Evolutionary conservation across 2,113 vertebrate species (phyloP), one percentile per base, ranked within the genome.

Genomic region (Semnornis frantzii): DNA sequence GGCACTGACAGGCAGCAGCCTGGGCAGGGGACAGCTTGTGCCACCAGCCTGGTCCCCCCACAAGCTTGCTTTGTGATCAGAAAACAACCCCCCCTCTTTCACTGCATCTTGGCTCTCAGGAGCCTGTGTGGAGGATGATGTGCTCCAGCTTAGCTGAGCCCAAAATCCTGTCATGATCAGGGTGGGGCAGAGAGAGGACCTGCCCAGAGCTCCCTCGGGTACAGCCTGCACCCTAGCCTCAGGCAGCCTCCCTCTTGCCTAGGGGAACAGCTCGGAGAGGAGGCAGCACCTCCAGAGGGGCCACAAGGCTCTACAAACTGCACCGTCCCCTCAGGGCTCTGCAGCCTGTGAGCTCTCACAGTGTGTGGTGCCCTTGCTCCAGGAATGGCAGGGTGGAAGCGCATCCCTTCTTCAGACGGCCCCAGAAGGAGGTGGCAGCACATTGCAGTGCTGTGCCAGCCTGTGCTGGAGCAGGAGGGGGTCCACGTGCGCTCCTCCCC

Each of bases 401-500:
- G 6, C 31, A 34, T 25, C 24, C 23, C 69, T 8, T 12, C 39
- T 27, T 25, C 42, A 52, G 21, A 1, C 37, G 37, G 39, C 52
- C 52, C 65, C 85, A 31, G 64, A 20, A n/a, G 57, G 55, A 46
- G 59, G 27, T 20, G 31, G 37, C 59, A 72, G 80, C 4, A 25
- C 50, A 25, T 34, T 19, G 8, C 54, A 42, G 48, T 0, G 19
- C 65, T 39, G 59, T 8, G 69, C 14, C 78, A 72, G 28, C 54
- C 78, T 59, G 19, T 5, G n/a, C 75, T 33, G 33, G 50, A 46
- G 66, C 50, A 44, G 31, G 4, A 52, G 31, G 62, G 24, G 7
- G 5, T 18, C 19, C 44, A 27, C 0, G 0, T 8, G 9, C 57
- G 21, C 19, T 60, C n/a, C 34, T 58, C 39, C 39, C 46, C 28